phyloP scores from a whole-genome alignment of 2,113 vertebrate genomes.

The Serinus canaria region DNA sequence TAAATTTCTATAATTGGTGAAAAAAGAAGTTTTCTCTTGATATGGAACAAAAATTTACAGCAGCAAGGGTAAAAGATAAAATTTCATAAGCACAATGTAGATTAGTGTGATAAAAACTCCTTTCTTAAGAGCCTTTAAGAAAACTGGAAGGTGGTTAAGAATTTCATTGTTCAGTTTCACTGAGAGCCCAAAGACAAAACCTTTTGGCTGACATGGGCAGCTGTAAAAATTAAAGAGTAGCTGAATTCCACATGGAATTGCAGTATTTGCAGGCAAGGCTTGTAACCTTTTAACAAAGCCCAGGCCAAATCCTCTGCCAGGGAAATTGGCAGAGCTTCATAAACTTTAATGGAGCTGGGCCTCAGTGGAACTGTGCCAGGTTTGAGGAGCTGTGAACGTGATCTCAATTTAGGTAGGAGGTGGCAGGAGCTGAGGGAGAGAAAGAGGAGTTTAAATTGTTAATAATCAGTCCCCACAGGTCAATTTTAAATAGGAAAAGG shows the following conservation, averaged over 20 bases:
- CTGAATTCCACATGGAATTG: neutral
- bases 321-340: slow-evolving; percentile 22
- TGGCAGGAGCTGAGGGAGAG: neutral
- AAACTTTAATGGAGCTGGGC: neutral
- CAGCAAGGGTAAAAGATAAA: neutral
- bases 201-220: neutral
- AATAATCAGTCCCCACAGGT: neutral
- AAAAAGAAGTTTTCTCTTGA: neutral
- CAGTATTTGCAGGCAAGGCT: neutral
- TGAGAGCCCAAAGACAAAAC: neutral
- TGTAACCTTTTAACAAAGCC: slow-evolving; percentile 27
- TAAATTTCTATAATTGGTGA: neutral
- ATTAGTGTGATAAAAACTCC: neutral
- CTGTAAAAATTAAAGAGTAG: neutral
- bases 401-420: neutral
- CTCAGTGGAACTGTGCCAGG: neutral
- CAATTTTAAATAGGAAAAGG: neutral
- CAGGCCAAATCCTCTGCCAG: neutral
- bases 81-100: neutral
- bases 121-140: neutral
- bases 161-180: neutral
- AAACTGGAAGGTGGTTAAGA: neutral
- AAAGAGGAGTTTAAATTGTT: neutral
- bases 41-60: neutral
- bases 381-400: neutral